Conservation (phyloP, 2,797 vertebrate species). For the Enteromius trimaculatus region DNA sequence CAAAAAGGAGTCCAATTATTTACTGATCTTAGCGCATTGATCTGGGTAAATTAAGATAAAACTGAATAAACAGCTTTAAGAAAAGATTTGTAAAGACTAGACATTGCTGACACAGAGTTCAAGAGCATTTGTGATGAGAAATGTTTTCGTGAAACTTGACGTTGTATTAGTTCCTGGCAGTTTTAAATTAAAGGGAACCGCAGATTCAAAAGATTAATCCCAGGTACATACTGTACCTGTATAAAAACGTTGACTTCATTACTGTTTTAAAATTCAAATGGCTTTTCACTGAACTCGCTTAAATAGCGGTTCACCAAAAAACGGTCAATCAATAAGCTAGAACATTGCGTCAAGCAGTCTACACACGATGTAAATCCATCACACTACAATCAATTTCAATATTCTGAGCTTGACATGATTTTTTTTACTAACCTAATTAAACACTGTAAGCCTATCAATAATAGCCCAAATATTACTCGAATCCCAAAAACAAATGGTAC, state of each 20-base stretch:
- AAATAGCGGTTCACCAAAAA: constrained; percentile 39
- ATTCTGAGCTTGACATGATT: constrained; percentile 36
- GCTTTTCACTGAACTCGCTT: constrained; percentile 31
- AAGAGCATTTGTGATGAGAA: neutral
- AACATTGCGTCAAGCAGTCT: constrained; percentile 42
- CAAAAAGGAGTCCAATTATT: constrained; percentile 54
- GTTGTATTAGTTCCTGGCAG: neutral
- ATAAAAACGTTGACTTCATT: constrained; percentile 9
- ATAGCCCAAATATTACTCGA: constrained; percentile 18
- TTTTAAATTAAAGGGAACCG: neutral
- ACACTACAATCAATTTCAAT: constrained; percentile 44
- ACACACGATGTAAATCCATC: constrained; percentile 45
- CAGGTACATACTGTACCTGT: neutral
- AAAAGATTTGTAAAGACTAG: constrained; percentile 39
- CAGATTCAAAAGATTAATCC: constrained; percentile 20
- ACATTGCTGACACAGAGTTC: constrained; percentile 5
- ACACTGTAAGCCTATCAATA: constrained; percentile 39
- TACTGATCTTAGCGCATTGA: constrained; percentile 34
- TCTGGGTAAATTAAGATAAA: constrained; percentile 42
- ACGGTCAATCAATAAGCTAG: constrained; percentile 44
- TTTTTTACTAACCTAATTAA: constrained; percentile 49
- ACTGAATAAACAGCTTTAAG: constrained; percentile 24
- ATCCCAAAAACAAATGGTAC: constrained; percentile 28
- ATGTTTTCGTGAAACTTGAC: neutral
- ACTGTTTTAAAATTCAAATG: neutral